Base-by-base conservation (phyloP, 2,113 vertebrate species). In the Sturnus vulgaris region DNA sequence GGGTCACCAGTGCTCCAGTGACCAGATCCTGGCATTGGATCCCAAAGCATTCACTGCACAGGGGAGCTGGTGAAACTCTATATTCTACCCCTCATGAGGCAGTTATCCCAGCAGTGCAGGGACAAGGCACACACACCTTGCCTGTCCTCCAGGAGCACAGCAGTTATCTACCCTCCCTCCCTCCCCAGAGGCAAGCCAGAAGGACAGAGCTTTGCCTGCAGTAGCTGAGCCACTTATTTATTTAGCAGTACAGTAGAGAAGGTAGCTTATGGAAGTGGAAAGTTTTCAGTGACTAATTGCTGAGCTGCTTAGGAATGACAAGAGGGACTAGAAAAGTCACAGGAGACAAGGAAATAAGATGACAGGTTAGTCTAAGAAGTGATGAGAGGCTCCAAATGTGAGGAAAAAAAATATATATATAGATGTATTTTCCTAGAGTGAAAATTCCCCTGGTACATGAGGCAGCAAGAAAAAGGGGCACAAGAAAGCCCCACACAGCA, bases 231-330 rank as follows among this genome's bases (percentile, higher is more conserved):
- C 86, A 66, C 63, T 90, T 42, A 85, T 61, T 94, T 95, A 92
- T 95, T 96, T 83, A 96, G 93, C 70, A 71, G n/a, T 15, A 33
- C 75, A 52, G 77, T 91, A 92, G 33, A 80, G 73, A 78, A 95
- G 85, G 91, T 85, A 93, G 80, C 78, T 90, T 86, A 66, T 61
- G 92, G 95, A 81, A 90, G 86, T 68, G 82, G 96, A 93, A 96
- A 93, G 91, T 93, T 96, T 96, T 88, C 66, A 50, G 66, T 87
- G 91, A 64, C 81, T 95, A 95, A 96, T 92, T 94, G 92, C 95
- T 80, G 78, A 97, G 83, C 87, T 88, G 60, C 88, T 88, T 83
- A 84, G 86, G 68, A 95, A 88, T 86, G 86, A 88, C 88, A 93
- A 78, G 68, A 88, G 56, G 56, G 90, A 95, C 92, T 57, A 78